Evolutionary conservation across 2,888 invertebrate species (phyloP), one percentile per base, ranked within the genome.

Genomic region (Xanthorhoe spadicearia): DNA sequence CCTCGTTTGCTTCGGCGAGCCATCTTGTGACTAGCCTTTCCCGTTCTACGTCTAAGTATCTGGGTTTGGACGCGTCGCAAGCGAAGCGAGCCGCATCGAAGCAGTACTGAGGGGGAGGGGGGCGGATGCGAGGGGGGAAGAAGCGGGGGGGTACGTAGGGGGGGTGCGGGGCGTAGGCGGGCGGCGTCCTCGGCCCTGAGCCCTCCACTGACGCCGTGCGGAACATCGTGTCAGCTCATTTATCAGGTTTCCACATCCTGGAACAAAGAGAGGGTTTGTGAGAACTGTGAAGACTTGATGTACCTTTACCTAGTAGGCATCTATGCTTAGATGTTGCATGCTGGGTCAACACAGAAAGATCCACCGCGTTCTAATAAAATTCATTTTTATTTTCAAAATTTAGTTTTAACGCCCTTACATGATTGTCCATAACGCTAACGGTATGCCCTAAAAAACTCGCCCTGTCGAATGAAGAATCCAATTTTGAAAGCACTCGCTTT

Each of bases 1-100:
- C 93, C 60, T 93, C 93, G 69, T 93, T 93, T 0, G 93, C 93
- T 76, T 93, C 93, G 0, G 93, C 93, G 2, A 93, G 80, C 93
- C 93, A 93, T 81, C 93, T 72, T 0, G 93, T 93, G 9, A 93
- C 93, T 17, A 93, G 81, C 54, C 93, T 78, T 69, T 93, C 93
- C 28, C 93, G 74, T 76, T 93, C 93, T 2, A 93, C 92, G 66
- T 93, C 93, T 38, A 93, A 76, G 79, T 93, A 93, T 58, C 93
- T 74, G 0, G 93, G 93, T 69, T 93, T 92, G 28, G 92, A 92
- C 17, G 92, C 92, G 72, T 93, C 93, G 77, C 91, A 90, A 71
- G 93, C 93, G 84, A 93, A 93, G 68, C 93, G 88, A 1, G 93
- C 93, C 23, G 93, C 93, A 74, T 93, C 93, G 80, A 93, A 93